These are phyloP conservation scores for Phrynocephalus guinanensis DNA, from an alignment of 2,797 vertebrate genomes.

Conservation along the genomic window DNA sequence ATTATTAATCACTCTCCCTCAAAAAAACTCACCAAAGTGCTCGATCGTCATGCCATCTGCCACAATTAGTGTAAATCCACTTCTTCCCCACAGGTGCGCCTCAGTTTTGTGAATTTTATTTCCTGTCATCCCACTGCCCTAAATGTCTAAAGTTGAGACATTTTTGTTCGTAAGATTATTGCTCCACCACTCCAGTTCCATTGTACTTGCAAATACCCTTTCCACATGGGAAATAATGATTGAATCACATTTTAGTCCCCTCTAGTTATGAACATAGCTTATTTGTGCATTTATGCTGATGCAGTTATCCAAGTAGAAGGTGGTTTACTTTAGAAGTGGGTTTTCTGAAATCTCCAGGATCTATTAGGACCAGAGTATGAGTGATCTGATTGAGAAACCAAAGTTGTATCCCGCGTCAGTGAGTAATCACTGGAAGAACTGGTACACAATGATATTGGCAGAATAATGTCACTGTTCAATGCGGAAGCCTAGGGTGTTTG, in stretches of 20 bases:
- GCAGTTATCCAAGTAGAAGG: slow-evolving; percentile 29
- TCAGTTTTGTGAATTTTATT: background rate
- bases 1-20: background rate
- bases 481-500: background rate
- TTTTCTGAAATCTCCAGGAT: slow-evolving; percentile 42
- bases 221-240: slow-evolving; percentile 33
- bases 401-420: background rate
- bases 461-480: slow-evolving; percentile 4
- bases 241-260: slow-evolving; percentile 45
- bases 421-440: slow-evolving; percentile 3
- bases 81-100: background rate
- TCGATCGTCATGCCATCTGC: background rate
- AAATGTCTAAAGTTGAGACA: background rate
- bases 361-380: slow-evolving; percentile 12
- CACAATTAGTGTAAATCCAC: background rate
- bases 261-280: slow-evolving; percentile 10
- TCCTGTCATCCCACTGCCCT: background rate
- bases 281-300: slow-evolving; percentile 35
- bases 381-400: background rate
- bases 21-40: background rate
- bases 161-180: background rate
- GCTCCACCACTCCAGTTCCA: no score
- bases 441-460: fast-evolving
- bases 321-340: slow-evolving; percentile 36
- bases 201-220: slow-evolving; percentile 43